Base-by-base conservation (phyloP, 2,888 invertebrate species). In the Trachelus stipa region DNA sequence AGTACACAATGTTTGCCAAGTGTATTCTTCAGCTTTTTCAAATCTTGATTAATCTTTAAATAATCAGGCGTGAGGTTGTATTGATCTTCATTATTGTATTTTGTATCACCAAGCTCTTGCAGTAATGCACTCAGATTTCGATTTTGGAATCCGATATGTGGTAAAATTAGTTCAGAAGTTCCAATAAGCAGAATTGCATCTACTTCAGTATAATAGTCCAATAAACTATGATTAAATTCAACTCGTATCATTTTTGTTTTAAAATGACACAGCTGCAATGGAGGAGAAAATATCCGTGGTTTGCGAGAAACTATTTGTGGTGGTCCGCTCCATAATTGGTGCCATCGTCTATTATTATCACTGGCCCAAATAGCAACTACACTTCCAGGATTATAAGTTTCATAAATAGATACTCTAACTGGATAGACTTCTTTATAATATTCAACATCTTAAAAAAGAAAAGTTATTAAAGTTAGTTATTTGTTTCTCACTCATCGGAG, bases 331-430 rank as follows among this genome's bases (percentile, higher is more conserved):
- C 97, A 97, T 56, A 98, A 91, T 75, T 95, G 92, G 73, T 93
- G 91, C 97, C 98, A 98, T 31, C 92, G 91, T 1, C 92, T 92
- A 76, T 92, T 90, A 73, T 91, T 91, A 68, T 91, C 88, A 83
- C 93, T 92, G 0, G 96, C 96, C 96, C 96, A 97, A 80, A 97
- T 95, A 81, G 96, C 93, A 31, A 97, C 94, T 68, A 97, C 93
- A 3, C 96, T 96, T 34, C 97, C 97, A 0, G 97, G 97, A 91
- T 97, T 97, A 87, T 96, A 97, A 0, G 96, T 97, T 92, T 97
- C 97, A 90, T 95, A 97, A 80, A 97, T 93, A 1, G 94, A 94
- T 77, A 97, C 93, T 85, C 94, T 93, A 74, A 94, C 91, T 11
- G 96, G 96, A 87, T 94, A 94, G 3, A 96, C 96, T 75, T 94